Percentiles rank a stretch among this genome's conserved stretches.
Evolutionary conservation across 2,113 vertebrate species (phyloP).

Genomic region (Entelurus aequoreus): DNA sequence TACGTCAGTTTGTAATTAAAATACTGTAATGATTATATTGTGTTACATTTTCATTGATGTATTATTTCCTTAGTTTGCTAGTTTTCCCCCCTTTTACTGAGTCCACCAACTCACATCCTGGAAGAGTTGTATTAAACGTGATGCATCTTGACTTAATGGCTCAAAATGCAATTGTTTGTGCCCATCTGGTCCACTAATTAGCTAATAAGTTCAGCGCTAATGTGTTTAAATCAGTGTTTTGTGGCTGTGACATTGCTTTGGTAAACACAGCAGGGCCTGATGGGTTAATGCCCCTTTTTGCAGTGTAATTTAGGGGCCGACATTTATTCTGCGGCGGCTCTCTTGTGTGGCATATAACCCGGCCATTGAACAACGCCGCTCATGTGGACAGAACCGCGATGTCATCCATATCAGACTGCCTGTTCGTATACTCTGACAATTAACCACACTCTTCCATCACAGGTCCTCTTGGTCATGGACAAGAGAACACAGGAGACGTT

Average conservation of each 20-base stretch:
- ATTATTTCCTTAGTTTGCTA: too few relatives aligned
- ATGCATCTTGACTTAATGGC: neutral
- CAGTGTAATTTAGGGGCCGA: conserved; percentile 21
- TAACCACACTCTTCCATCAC: conserved; percentile 52
- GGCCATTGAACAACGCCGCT: conserved; percentile 24
- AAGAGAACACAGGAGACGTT: conserved; percentile 94
- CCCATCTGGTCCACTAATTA: conserved; percentile 6
- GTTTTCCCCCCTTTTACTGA: too few relatives aligned
- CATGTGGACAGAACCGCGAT: conserved; percentile 29
- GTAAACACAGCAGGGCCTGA: conserved; percentile 14
- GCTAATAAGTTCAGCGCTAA: conserved; percentile 1
- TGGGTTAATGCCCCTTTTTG: conserved; percentile 11
- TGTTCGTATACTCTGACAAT: conserved; percentile 28
- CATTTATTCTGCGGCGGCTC: conserved; percentile 42
- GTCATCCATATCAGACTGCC: conserved; percentile 31
- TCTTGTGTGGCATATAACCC: conserved; percentile 26
- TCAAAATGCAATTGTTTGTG: neutral
- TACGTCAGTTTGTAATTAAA: too few relatives aligned
- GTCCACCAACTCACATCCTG: neutral
- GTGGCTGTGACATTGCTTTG: neutral
- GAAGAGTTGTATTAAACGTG: neutral
- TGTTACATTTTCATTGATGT: too few relatives aligned
- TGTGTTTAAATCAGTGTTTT: conserved; percentile 4
- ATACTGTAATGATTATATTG: too few relatives aligned
- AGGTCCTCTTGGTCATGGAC: conserved; percentile 98